Evolutionary conservation across 64 coral and sea anemone genomes (phyloP), one percentile per base, ranked within the genome.

Genomic region (Cladopsammia gracilis): DNA sequence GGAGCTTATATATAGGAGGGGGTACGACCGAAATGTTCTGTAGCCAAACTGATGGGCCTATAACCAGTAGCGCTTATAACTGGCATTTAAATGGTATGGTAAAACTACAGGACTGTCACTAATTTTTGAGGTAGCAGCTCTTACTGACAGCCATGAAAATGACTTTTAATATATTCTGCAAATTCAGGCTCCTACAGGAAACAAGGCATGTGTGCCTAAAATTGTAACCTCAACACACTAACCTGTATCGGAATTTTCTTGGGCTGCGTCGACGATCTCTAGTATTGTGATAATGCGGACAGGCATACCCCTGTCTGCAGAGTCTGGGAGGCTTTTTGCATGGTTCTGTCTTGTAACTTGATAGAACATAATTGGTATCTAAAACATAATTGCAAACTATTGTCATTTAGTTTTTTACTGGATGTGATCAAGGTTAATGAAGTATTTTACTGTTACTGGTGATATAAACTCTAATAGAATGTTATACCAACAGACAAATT

Each of bases 201-300:
- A 34, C 34, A 34, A 34, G 34, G 34, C 34, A 34, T 34, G 34
- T 34, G 34, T 34, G 2, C 0, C 34, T 34, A 34, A 34, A 56
- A 10, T 12, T 56, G 5, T 20, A 58, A 46, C 23, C 7, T 45
- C 58, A 25, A 58, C 71, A 22, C 10, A 69, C 78, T 26, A 43
- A 99, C 98, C 98, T 99, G 72, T 99, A 99, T 94, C 98, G 94
- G 88, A 92, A 96, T 71, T 99, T 99, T 64, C 98, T 99, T 47
- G 98, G 98, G 78, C 98, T 99, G 76, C 98, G 76, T 79, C 98
- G 82, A 24, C 98, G 79, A 94, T 99, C 98, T 61, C 98, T 99
- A 45, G 94, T 93, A 60, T 99, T 99, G 84, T 99, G 98, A 85
- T 96, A 99, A 74, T 99, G 94, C 48, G 98, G 98, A 88, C 98